These are phyloP conservation scores for Erebia ligea DNA, from an alignment of 2,888 invertebrate species.

Conservation along the genomic window DNA sequence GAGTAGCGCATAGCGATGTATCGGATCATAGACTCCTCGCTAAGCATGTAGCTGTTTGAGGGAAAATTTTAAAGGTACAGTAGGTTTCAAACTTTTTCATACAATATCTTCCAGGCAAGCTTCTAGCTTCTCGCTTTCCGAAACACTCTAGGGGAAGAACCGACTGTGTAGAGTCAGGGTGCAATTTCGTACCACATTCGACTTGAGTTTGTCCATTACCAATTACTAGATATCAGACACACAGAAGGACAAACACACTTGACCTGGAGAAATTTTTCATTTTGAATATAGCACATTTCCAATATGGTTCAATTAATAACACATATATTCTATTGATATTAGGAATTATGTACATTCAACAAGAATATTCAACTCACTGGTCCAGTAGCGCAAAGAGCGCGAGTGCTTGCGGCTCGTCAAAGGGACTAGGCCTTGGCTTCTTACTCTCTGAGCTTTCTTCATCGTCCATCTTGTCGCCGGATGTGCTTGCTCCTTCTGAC, in stretches of 20 bases:
- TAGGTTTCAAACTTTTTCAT: neutral
- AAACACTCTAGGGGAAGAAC: no score
- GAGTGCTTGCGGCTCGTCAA: slow-evolving; percentile 70
- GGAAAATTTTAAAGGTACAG: neutral
- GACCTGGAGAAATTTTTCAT: no score
- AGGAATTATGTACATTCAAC: slow-evolving; percentile 41
- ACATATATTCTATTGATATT: no score
- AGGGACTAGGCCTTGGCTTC: slow-evolving; percentile 50
- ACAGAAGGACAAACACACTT: no score
- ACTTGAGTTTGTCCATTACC: no score
- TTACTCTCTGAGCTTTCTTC: slow-evolving; percentile 54
- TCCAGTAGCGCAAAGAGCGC: slow-evolving; percentile 74
- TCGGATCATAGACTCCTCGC: slow-evolving; percentile 90
- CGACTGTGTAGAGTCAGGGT: no score
- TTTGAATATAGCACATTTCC: no score
- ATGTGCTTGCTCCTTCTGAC: slow-evolving; percentile 48
- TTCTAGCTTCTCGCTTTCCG: no score
- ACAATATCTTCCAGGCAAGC: no score
- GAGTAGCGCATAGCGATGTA: slow-evolving; percentile 93
- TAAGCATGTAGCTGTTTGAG: slow-evolving; percentile 86
- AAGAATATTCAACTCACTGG: slow-evolving; percentile 71
- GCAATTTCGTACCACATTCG: no score
- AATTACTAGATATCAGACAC: no score
- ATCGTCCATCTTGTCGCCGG: slow-evolving; percentile 62
- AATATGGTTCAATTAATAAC: no score